Percentiles rank a stretch among this genome's conserved stretches.
These are phyloP conservation scores for Mustela nigripes DNA, from an alignment of 2,113 vertebrate genomes.

Conservation along the genomic window DNA sequence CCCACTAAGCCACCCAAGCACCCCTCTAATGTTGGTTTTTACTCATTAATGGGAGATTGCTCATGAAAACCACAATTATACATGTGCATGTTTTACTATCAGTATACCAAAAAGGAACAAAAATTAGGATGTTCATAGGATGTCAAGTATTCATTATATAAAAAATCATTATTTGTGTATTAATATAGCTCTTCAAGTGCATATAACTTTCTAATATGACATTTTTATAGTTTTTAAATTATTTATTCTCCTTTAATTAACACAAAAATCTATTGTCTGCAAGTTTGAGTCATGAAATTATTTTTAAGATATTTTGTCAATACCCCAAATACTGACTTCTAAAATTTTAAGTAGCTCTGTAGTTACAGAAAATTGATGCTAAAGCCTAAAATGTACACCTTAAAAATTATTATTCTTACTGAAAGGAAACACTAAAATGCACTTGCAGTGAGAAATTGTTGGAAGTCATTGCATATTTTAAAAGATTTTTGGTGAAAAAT, in stretches of 20 bases:
- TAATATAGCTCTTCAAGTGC: background rate
- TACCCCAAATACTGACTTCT: background rate
- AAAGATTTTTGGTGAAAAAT: background rate
- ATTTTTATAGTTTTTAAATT: background rate
- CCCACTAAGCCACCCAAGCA: too few species aligned
- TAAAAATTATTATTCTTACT: background rate
- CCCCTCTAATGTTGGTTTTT: background rate
- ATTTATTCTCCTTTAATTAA: background rate
- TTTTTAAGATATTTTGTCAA: background rate
- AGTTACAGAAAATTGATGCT: background rate
- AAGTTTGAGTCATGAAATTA: background rate
- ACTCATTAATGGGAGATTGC: background rate
- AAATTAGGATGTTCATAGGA: background rate
- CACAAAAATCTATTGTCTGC: background rate
- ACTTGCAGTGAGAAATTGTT: background rate
- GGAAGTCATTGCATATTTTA: background rate
- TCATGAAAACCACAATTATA: conserved; percentile 18
- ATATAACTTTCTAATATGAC: background rate
- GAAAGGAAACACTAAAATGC: background rate
- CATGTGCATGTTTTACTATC: background rate
- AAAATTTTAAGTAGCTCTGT: background rate
- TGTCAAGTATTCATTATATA: background rate
- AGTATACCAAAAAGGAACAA: background rate
- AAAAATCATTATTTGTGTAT: background rate
- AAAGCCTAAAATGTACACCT: background rate